phyloP scores from a whole-genome alignment of 2,797 vertebrate genomes.

The Sebastes itinus region DNA sequence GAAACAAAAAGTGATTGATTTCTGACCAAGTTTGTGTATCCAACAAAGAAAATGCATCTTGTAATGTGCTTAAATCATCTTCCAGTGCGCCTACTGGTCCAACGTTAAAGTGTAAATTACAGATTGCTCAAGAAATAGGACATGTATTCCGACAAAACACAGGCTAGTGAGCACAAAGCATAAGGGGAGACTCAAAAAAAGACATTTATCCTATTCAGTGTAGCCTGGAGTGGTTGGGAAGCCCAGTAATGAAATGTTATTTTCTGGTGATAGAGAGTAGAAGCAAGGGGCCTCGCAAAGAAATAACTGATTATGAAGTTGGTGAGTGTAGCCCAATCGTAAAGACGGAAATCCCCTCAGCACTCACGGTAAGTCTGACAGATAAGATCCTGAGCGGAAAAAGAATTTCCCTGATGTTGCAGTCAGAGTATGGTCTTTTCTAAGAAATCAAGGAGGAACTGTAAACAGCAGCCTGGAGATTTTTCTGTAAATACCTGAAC shows the following conservation, averaged over 20 bases:
- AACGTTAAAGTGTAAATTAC: not conserved
- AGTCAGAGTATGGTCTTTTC: not conserved
- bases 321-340: not conserved
- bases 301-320: slow-evolving; percentile 6
- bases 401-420: not conserved
- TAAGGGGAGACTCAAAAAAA: not conserved
- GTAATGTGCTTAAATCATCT: not conserved
- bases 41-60: not conserved
- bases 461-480: not conserved
- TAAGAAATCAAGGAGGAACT: not conserved
- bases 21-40: not conserved
- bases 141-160: not conserved
- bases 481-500: not conserved
- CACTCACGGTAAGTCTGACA: not conserved
- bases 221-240: not conserved
- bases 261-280: not conserved
- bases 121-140: not conserved
- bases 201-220: not conserved
- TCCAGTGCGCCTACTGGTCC: not conserved
- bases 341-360: not conserved
- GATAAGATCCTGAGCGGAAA: not conserved
- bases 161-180: not conserved
- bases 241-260: slow-evolving; percentile 3
- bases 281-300: not conserved
- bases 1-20: not conserved